These are phyloP conservation scores for Lordiphosa fenestrarum DNA, from an alignment of 2,888 invertebrate species.

Conservation along the genomic window DNA sequence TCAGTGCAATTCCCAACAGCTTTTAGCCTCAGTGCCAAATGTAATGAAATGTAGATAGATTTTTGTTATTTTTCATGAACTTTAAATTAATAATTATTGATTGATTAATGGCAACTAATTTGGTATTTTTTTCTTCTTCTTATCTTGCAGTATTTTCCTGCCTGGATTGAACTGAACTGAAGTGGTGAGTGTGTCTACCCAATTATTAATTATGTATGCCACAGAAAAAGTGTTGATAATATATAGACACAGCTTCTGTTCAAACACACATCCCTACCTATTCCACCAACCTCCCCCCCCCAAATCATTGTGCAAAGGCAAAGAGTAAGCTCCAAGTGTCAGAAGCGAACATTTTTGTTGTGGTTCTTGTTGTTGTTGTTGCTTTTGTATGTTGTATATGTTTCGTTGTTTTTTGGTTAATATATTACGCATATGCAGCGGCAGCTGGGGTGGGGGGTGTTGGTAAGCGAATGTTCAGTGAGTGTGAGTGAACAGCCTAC, in stretches of 20 bases:
- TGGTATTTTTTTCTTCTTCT: background rate
- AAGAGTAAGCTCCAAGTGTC: conserved; percentile 58
- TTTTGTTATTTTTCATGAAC: background rate
- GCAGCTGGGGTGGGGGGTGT: background rate
- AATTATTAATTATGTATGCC: conserved; percentile 53
- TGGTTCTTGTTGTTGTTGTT: conserved; percentile 26
- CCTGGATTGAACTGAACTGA: background rate
- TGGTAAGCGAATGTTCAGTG: background rate
- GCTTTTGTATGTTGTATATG: conserved; percentile 18
- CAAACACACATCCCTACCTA: background rate
- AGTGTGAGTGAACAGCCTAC: conserved; percentile 40
- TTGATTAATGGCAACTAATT: conserved; percentile 8
- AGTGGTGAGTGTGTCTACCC: conserved; percentile 22
- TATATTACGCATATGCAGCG: conserved; percentile 65
- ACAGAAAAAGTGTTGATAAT: conserved; percentile 18
- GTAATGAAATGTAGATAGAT: too few relatives aligned
- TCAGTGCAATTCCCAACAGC: too few relatives aligned
- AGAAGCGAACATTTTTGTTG: conserved; percentile 45
- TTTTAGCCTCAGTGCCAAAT: too few relatives aligned
- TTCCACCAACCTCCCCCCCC: background rate
- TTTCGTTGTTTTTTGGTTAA: conserved; percentile 64
- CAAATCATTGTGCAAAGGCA: background rate
- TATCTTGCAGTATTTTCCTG: background rate
- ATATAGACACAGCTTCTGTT: conserved; percentile 7
- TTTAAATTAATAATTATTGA: conserved; percentile 1